A percentile compares a stretch with the other conserved stretches of the same genome.
phyloP scores from a whole-genome alignment of 1,140 invertebrate species.

The Ectropis grisescens region DNA sequence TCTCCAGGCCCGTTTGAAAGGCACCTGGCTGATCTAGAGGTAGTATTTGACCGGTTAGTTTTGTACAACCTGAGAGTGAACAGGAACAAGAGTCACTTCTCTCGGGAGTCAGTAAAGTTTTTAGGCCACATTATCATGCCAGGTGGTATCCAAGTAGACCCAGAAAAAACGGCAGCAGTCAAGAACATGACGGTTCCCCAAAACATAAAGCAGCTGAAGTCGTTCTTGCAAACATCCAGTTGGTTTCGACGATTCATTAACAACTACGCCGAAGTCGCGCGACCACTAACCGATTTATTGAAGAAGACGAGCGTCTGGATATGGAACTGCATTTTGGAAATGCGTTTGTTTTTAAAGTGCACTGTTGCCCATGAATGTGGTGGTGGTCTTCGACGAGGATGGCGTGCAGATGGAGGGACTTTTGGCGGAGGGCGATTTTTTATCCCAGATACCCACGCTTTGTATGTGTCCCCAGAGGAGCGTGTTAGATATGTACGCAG shows the following conservation, averaged over 20 bases:
- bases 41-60: slow-evolving; percentile 29
- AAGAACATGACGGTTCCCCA: slow-evolving; percentile 23
- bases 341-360: too few species aligned
- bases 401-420: too few species aligned
- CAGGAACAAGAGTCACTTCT: slow-evolving; percentile 42
- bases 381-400: too few species aligned
- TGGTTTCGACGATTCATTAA: slow-evolving; percentile 51
- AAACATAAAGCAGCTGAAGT: slow-evolving; percentile 23
- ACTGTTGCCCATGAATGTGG: too few species aligned
- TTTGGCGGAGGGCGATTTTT: too few species aligned
- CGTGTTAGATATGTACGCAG: too few species aligned
- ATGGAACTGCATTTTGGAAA: too few species aligned
- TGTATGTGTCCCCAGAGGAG: too few species aligned
- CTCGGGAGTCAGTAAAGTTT: slow-evolving; percentile 26
- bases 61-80: slow-evolving; percentile 33
- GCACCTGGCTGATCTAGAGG: slow-evolving; percentile 32
- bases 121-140: slow-evolving; percentile 47
- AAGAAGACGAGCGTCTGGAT: too few species aligned
- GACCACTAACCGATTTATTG: slow-evolving; percentile 38
- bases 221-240: slow-evolving; percentile 30
- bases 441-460: too few species aligned
- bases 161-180: slow-evolving; percentile 37
- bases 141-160: slow-evolving; percentile 32
- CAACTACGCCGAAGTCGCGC: slow-evolving; percentile 32
- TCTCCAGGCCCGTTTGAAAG: slow-evolving; percentile 27